Evolutionary conservation across 1,140 invertebrate genomes (phyloP), one percentile per base, ranked within the genome.

Genomic region (Drosophila equinoxialis): DNA sequence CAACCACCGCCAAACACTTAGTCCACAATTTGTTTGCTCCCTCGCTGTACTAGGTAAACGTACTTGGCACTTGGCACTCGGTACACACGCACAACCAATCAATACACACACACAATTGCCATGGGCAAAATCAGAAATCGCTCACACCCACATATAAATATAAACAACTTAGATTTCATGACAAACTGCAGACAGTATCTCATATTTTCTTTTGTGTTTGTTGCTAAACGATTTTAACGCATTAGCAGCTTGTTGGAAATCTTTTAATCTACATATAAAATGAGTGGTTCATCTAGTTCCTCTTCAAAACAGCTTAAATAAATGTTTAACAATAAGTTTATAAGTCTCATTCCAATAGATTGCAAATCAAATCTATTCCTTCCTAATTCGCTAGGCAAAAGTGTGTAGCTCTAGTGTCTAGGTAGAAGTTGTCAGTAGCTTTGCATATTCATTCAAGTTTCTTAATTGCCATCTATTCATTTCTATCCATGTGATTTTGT

Each of bases 41-140:
- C 10, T 51, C 64, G 10, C 51, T 45, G 55, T 51, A 23, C 45
- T 67, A 67, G 68, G 71, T 74, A 74, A 71, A 78, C 60, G 59
- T 63, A 78, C 72, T 78, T 71, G 57, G 57, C 57, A 59, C 30
- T 37, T 26, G 33, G 30, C 30, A 14, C 30, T 58, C 51, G 17
- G 51, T 20, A 33, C 57, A 59, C 57, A 59, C 45, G 45, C 45
- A 37, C 14, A 59, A 59, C 30, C 57, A 75, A 67, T 45, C 67
- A 54, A 23, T 54, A 58, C 10, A 41, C 20, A 20, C n/a, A 57
- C n/a, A 60, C 7, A 26, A 13, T 57, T 26, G 54, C 54, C 26
- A 51, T 51, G 45, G 45, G 45, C 45, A 4, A 51, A 23, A 51
- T 51, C 45, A 51, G 45, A 51, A 23, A 51, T 33, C 54, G 26